Evolutionary conservation across 2,888 invertebrate genomes (phyloP).

Genomic region (Halocaridina rubra): DNA sequence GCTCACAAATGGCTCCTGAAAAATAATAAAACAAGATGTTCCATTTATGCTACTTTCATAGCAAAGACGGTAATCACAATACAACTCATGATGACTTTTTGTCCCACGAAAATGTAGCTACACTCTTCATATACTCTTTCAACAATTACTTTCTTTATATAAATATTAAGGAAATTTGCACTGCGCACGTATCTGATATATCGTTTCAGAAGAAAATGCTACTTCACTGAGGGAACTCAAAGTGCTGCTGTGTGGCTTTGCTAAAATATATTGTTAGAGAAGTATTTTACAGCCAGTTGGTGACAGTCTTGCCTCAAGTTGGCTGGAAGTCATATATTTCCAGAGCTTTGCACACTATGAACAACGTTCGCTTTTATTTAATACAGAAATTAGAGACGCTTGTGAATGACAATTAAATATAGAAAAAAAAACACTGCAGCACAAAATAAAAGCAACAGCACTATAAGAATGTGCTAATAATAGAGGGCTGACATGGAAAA

Average conservation of each 20-base stretch:
- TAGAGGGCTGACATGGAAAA: neutral
- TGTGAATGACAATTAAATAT: neutral
- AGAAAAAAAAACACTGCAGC: slow-evolving; percentile 12
- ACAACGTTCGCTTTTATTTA: no score
- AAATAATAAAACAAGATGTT: no score
- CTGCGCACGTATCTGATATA: no score
- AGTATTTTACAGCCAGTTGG: slow-evolving; percentile 58
- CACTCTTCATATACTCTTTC: no score
- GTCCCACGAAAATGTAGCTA: no score
- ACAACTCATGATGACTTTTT: no score
- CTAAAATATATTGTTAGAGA: slow-evolving; percentile 37
- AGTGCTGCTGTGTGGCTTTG: slow-evolving; percentile 45
- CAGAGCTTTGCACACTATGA: slow-evolving; percentile 49
- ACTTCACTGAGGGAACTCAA: slow-evolving; percentile 26
- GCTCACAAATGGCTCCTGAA: no score
- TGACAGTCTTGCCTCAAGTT: slow-evolving; percentile 56
- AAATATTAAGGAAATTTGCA: no score
- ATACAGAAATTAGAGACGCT: slow-evolving; percentile 18
- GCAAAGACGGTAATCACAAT: no score
- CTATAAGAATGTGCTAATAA: no score
- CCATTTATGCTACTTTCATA: no score
- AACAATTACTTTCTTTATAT: no score
- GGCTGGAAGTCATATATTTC: slow-evolving; percentile 54
- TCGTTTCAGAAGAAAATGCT: slow-evolving; percentile 60
- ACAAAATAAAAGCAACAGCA: slow-evolving; percentile 22